Evolutionary conservation across 2,888 invertebrate genomes (phyloP).

Genomic region (Platycheirus rosarum): DNA sequence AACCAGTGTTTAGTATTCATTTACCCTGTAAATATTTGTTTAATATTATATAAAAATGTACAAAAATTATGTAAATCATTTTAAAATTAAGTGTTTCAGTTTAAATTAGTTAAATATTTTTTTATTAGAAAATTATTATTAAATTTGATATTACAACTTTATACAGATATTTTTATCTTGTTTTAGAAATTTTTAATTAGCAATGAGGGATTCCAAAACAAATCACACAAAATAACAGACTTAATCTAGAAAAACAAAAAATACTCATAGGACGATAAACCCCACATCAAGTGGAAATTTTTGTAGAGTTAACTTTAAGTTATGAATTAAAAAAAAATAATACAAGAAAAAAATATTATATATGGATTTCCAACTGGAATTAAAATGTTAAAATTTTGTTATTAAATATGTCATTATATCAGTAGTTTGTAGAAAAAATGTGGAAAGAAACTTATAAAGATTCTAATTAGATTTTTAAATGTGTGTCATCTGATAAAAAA

Average conservation of each 20-base stretch:
- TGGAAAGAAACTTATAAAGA: slow-evolving; percentile 25
- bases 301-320: slow-evolving; percentile 15
- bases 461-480: slow-evolving; percentile 26
- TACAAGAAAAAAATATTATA: neutral
- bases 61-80: slow-evolving; percentile 15
- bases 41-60: slow-evolving; percentile 13
- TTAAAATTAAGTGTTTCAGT: slow-evolving; percentile 50
- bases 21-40: slow-evolving; percentile 24
- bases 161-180: slow-evolving; percentile 64
- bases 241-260: slow-evolving; percentile 30
- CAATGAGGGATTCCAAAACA: slow-evolving; percentile 68
- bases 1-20: neutral
- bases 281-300: slow-evolving; percentile 47
- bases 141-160: slow-evolving; percentile 57
- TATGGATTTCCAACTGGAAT: slow-evolving; percentile 30
- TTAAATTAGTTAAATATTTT: slow-evolving; percentile 6
- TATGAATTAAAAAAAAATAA: neutral
- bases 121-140: slow-evolving; percentile 45
- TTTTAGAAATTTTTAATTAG: slow-evolving; percentile 65
- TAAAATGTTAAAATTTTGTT: slow-evolving; percentile 44
- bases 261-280: slow-evolving; percentile 19
- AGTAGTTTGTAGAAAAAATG: slow-evolving; percentile 55
- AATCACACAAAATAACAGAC: slow-evolving; percentile 55
- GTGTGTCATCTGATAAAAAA: slow-evolving; percentile 4
- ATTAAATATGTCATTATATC: slow-evolving; percentile 53